These are phyloP conservation scores for Gallirallus australis DNA, from an alignment of 2,797 vertebrate genomes.

Conservation along the genomic window DNA sequence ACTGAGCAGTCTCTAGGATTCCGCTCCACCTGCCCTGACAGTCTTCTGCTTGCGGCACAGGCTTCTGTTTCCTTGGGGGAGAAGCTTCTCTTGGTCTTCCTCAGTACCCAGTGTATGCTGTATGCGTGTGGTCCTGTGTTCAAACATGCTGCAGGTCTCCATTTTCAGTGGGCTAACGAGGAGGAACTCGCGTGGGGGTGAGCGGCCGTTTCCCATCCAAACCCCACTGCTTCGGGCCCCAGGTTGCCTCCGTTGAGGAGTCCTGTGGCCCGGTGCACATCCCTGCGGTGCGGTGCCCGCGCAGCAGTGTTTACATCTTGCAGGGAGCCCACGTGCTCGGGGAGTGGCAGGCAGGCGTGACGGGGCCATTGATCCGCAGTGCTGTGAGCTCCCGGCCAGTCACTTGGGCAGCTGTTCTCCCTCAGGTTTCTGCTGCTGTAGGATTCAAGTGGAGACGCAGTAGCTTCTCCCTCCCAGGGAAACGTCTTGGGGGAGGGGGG, in stretches of 20 bases:
- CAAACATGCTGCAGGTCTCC: not conserved
- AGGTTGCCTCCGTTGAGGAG: not conserved
- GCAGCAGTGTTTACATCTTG: constrained; percentile 25
- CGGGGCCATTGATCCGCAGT: not conserved
- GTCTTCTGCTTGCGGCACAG: not conserved
- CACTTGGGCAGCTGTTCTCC: not conserved
- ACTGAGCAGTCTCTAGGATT: not conserved
- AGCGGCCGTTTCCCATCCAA: not conserved
- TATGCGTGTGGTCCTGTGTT: accelerated
- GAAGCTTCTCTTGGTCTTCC: not conserved
- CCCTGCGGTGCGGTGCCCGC: not conserved
- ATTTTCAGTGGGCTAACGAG: not conserved
- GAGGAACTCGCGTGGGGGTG: not conserved
- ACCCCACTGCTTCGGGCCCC: not conserved
- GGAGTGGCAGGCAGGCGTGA: not conserved
- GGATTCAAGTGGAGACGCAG: accelerated
- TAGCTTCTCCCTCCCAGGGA: not conserved
- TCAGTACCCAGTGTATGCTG: accelerated
- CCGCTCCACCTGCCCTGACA: not conserved
- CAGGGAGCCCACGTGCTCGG: not conserved
- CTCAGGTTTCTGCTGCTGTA: accelerated
- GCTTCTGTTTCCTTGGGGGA: not conserved
- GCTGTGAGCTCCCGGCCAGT: not conserved
- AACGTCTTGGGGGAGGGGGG: accelerated
- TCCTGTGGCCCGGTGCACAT: not conserved